Base-by-base conservation (phyloP, 2,797 vertebrate species). In the Chelon labrosus region DNA sequence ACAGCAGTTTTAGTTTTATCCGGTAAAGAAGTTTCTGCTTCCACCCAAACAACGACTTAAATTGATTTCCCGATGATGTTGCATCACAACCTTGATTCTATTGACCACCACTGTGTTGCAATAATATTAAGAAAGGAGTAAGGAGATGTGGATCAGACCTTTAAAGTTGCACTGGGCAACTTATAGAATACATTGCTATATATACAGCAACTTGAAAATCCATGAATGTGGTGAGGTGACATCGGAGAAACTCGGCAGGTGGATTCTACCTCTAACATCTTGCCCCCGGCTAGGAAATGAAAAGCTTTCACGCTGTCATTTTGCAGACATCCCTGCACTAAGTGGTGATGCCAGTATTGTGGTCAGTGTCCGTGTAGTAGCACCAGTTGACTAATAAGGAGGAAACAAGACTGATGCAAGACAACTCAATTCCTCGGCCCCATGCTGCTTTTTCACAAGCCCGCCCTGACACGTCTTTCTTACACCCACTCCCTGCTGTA, bases 401-500 rank as follows among this genome's bases (percentile, higher is more conserved):
- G 72, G 76, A 84, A 80, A 62, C 74, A 52, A 7, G 70, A 70
- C 79, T 79, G 82, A 87, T 6, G 82, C 84, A 87, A 87, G 77
- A 56, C 62, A 81, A 68, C 75, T 74, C 74, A 66, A 56, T 75
- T 69, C 70, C 81, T 79, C 53, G 60, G 64, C 83, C 77, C 82
- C 87, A 62, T 71, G 84, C 77, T 62, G 84, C 69, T 85, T 79
- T 74, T 79, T 70, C 88, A 77, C 85, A 79, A 57, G 42, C 72
- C 25, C 14, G n/a, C 76, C 75, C 62, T 47, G 22, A 83, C 66
- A 7, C 14, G 72, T 85, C 70, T 78, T 65, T 50, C 73, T 27
- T 75, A 76, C 83, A 87, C 83, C 85, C 84, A 88, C 87, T 84
- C 69, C 52, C 75, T 41, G 89, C 84, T 71, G 86, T 92, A 91